A percentile compares a stretch with the other conserved stretches of the same genome.
Conservation (phyloP, 2,888 invertebrate genomes). For the Cantharis flavilabris region DNA sequence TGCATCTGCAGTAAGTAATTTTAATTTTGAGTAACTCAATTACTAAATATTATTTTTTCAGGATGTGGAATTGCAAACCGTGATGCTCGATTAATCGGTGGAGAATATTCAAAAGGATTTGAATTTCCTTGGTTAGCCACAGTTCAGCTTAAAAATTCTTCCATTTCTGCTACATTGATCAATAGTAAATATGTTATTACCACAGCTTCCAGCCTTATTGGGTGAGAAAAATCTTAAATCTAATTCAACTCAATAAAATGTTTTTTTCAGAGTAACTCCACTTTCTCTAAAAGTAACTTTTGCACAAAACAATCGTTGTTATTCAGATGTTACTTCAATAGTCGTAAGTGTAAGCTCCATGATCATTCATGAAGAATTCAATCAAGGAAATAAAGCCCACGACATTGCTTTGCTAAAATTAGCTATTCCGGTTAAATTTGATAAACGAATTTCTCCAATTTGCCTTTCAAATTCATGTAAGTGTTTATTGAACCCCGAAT, state of each 20-base stretch:
- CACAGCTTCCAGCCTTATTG: slow-evolving; percentile 58
- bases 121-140: slow-evolving; percentile 64
- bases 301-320: slow-evolving; percentile 61
- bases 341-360: slow-evolving; percentile 60
- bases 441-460: slow-evolving; percentile 61
- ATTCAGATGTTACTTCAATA: slow-evolving; percentile 56
- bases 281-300: slow-evolving; percentile 59
- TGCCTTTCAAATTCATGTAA: slow-evolving; percentile 61
- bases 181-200: slow-evolving; percentile 64
- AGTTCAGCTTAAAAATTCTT: slow-evolving; percentile 53
- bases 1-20: background rate
- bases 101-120: slow-evolving; percentile 57
- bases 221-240: slow-evolving; percentile 47
- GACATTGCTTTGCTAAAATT: slow-evolving; percentile 65
- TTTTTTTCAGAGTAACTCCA: slow-evolving; percentile 48
- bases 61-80: slow-evolving; percentile 59
- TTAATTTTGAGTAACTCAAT: no score
- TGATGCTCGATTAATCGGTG: slow-evolving; percentile 55
- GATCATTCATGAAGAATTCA: slow-evolving; percentile 61
- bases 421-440: slow-evolving; percentile 57
- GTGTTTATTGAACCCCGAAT: slow-evolving; percentile 1
- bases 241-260: background rate
- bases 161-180: slow-evolving; percentile 59
- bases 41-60: slow-evolving; percentile 31
- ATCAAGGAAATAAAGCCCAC: slow-evolving; percentile 57